Percentiles rank a stretch among this genome's conserved stretches.
Conservation (phyloP, 2,113 vertebrate species). For the Thamnophis sirtalis region DNA sequence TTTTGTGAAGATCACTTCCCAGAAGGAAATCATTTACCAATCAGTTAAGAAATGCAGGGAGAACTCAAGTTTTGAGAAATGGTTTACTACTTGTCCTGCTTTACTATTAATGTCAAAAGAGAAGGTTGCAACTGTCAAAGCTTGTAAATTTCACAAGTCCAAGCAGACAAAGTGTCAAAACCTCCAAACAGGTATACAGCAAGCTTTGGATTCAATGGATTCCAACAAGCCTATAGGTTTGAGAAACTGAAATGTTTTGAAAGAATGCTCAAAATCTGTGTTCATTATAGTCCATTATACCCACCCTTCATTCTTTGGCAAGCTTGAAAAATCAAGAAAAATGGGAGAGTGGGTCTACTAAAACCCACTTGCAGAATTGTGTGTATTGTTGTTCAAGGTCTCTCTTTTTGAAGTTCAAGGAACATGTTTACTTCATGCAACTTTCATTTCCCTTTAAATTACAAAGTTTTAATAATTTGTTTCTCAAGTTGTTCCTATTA, state of each 20-base stretch:
- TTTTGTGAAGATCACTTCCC: no score
- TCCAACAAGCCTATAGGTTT: background rate
- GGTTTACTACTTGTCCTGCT: no score
- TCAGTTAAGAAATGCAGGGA: no score
- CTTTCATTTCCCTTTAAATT: background rate
- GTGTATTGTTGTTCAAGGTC: background rate
- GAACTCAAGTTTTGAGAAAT: no score
- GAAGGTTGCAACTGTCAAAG: background rate
- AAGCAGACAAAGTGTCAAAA: background rate
- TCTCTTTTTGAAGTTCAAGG: background rate
- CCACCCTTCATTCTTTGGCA: background rate
- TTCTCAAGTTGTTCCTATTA: background rate
- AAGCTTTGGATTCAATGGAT: background rate
- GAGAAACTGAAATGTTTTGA: background rate
- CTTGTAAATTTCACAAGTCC: background rate
- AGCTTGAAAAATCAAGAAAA: background rate
- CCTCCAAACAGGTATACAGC: background rate
- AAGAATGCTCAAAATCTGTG: background rate
- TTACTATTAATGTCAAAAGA: background rate
- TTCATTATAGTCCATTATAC: background rate
- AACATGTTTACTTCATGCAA: background rate
- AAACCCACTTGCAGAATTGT: background rate
- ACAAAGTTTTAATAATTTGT: background rate
- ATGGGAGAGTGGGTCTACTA: background rate
- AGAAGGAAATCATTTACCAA: no score